Conservation (phyloP, 1,140 invertebrate species). For the Steinernema khuongi region DNA sequence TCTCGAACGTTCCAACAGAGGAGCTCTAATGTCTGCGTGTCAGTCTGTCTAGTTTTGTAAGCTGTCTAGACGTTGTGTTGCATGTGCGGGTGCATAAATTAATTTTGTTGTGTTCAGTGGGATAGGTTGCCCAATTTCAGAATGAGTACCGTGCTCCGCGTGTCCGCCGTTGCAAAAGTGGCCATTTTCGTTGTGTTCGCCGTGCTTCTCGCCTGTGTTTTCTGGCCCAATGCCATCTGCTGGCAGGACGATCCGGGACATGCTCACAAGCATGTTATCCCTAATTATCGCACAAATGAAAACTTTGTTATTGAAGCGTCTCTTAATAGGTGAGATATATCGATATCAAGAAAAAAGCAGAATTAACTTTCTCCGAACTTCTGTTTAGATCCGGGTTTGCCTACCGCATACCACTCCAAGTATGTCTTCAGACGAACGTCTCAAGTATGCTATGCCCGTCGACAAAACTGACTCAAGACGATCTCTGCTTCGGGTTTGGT, state of each 20-base stretch:
- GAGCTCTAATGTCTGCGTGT: constrained; percentile 19
- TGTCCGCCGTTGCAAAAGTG: not conserved
- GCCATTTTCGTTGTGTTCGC: not conserved
- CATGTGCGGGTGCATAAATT: not conserved
- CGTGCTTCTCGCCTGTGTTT: not conserved
- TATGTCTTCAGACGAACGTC: not conserved
- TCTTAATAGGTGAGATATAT: not conserved
- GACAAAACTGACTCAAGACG: not conserved
- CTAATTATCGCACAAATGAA: not conserved
- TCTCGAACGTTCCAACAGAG: not conserved
- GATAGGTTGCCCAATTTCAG: not conserved
- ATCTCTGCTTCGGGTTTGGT: not conserved
- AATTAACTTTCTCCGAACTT: too few relatives aligned
- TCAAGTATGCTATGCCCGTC: not conserved
- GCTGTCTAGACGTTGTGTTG: not conserved
- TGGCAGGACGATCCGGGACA: not conserved
- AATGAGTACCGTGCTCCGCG: not conserved
- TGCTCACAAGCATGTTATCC: not conserved
- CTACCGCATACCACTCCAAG: not conserved
- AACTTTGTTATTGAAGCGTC: not conserved
- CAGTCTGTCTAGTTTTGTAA: not conserved
- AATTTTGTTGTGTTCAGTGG: not conserved
- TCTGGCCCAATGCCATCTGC: not conserved
- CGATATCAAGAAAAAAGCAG: not conserved
- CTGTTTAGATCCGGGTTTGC: not conserved